Percentiles rank a stretch among this genome's conserved stretches.
These are phyloP conservation scores for Caretta caretta DNA, from an alignment of 2,113 vertebrate genomes.

Conservation along the genomic window DNA sequence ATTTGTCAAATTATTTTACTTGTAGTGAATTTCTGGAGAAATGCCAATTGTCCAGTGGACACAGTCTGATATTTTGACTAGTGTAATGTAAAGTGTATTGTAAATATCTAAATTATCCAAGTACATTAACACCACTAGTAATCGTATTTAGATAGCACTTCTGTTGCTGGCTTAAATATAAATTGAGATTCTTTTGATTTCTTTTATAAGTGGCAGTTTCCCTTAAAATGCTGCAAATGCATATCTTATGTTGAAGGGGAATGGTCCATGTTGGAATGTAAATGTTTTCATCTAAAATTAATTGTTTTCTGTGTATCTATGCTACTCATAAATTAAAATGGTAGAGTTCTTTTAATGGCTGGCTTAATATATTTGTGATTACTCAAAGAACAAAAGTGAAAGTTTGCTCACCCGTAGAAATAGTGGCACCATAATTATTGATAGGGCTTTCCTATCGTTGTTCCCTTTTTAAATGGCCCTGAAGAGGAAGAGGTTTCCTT, in stretches of 20 bases:
- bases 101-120: not conserved
- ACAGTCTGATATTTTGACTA: not conserved
- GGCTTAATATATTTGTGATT: not conserved
- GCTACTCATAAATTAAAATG: not conserved
- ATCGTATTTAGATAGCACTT: not conserved
- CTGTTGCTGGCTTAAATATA: not conserved
- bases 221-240: not conserved
- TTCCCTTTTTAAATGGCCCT: not conserved
- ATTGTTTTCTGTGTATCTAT: constrained; percentile 29
- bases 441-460: not conserved
- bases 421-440: not conserved
- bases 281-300: constrained; percentile 22
- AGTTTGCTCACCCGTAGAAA: not conserved
- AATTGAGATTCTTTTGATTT: not conserved
- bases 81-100: not conserved
- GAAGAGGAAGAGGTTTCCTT: not conserved
- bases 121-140: not conserved
- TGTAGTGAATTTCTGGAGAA: not conserved
- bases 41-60: not conserved
- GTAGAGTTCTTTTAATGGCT: not conserved
- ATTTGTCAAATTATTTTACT: not conserved
- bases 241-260: not conserved
- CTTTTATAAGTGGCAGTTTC: not conserved
- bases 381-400: not conserved
- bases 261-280: not conserved